phyloP scores from a whole-genome alignment of 2,888 invertebrate genomes.

The Antheraea assamensis region DNA sequence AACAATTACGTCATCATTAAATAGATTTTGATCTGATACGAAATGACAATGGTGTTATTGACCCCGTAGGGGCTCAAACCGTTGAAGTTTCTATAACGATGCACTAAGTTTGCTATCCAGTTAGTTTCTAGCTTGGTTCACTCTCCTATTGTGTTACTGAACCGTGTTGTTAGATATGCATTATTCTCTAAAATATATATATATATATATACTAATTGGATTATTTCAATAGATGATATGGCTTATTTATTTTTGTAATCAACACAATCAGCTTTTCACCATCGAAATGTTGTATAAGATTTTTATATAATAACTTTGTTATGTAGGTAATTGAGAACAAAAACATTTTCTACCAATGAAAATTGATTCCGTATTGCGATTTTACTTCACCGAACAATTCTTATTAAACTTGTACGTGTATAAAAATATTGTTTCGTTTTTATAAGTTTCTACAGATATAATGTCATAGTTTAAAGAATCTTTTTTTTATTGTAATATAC shows the following conservation, averaged over 20 bases:
- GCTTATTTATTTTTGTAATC: background rate
- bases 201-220: background rate
- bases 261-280: too few relatives aligned
- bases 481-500: too few relatives aligned
- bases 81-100: conserved; percentile 40
- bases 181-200: background rate
- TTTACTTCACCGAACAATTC: too few relatives aligned
- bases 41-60: conserved; percentile 48
- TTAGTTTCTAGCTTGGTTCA: conserved; percentile 51
- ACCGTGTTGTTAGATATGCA: background rate
- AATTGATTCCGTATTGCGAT: too few relatives aligned
- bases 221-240: background rate
- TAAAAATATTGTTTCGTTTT: too few relatives aligned
- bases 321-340: too few relatives aligned
- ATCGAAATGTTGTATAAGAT: too few relatives aligned
- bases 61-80: conserved; percentile 36
- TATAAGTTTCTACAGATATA: too few relatives aligned
- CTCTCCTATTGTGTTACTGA: conserved; percentile 41
- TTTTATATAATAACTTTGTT: too few relatives aligned
- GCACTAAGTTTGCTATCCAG: conserved; percentile 62
- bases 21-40: conserved; percentile 28
- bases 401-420: too few relatives aligned
- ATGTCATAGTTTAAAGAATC: too few relatives aligned
- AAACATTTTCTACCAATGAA: too few relatives aligned
- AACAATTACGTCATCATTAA: conserved; percentile 19